A percentile compares a stretch with the other conserved stretches of the same genome.
Conservation (phyloP, 2,113 vertebrate genomes). For the Harpagus bidentatus region DNA sequence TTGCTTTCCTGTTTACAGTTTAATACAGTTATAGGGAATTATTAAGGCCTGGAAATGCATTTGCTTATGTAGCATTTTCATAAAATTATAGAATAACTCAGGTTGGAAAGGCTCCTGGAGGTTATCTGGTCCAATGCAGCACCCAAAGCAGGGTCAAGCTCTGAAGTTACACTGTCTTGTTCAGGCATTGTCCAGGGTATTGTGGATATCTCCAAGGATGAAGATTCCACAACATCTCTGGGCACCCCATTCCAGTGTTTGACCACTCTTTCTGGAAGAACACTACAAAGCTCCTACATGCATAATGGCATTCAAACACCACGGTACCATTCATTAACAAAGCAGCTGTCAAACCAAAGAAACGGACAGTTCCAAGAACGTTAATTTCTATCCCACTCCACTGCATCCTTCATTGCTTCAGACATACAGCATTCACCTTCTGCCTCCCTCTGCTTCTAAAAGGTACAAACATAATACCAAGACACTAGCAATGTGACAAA, state of each 20-base stretch:
- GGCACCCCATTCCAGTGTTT: not conserved
- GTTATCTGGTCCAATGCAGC: not conserved
- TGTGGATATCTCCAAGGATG: not conserved
- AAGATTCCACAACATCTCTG: not conserved
- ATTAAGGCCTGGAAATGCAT: not conserved
- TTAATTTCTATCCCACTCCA: not conserved
- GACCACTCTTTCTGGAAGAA: not conserved
- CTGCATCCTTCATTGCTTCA: not conserved
- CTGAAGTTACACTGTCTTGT: not conserved
- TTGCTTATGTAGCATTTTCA: not conserved
- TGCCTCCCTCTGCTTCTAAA: not conserved
- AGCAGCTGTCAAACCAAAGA: not conserved
- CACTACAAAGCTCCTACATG: not conserved
- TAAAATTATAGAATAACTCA: not conserved
- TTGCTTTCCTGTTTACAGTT: slow-evolving; percentile 3
- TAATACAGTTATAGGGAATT: not conserved
- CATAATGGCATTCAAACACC: not conserved
- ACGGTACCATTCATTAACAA: not conserved
- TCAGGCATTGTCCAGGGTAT: not conserved
- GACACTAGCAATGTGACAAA: not conserved
- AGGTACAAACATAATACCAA: not conserved
- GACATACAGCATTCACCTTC: not conserved
- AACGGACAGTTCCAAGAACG: not conserved
- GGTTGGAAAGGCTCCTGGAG: not conserved
- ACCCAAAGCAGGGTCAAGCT: not conserved